Evolutionary conservation across 2,113 vertebrate species (phyloP).

Genomic region (Zosterops borbonicus): DNA sequence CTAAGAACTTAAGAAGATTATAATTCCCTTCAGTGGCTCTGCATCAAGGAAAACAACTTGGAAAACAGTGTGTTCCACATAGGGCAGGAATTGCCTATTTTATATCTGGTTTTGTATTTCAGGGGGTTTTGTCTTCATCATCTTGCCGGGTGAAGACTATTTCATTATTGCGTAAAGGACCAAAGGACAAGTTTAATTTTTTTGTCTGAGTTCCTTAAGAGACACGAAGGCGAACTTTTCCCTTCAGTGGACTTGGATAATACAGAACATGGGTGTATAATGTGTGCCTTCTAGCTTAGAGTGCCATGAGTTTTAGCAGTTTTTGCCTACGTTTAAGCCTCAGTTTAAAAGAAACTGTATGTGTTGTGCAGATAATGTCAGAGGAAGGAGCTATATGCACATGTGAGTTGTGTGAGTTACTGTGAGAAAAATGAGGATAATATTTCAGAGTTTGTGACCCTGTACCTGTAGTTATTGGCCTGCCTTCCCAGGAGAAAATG

Average conservation of each 20-base stretch:
- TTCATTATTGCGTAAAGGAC: not conserved
- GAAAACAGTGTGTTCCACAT: not conserved
- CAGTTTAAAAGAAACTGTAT: not conserved
- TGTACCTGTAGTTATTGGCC: fast-evolving
- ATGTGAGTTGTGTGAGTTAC: not conserved
- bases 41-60: not conserved
- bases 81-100: not conserved
- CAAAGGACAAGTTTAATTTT: not conserved
- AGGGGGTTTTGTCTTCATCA: not conserved
- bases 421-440: not conserved
- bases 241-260: not conserved
- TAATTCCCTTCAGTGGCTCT: not conserved
- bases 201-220: not conserved
- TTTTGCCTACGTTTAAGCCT: not conserved
- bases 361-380: not conserved
- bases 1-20: constrained; percentile 40
- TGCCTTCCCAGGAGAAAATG: not conserved
- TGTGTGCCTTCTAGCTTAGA: not conserved
- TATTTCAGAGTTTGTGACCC: not conserved
- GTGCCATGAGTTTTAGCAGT: not conserved
- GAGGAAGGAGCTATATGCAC: not conserved
- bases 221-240: not conserved
- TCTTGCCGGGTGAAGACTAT: not conserved
- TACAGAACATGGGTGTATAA: not conserved
- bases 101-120: not conserved